Base-by-base conservation (phyloP, 2,113 vertebrate genomes). In the Elaphurus davidianus region DNA sequence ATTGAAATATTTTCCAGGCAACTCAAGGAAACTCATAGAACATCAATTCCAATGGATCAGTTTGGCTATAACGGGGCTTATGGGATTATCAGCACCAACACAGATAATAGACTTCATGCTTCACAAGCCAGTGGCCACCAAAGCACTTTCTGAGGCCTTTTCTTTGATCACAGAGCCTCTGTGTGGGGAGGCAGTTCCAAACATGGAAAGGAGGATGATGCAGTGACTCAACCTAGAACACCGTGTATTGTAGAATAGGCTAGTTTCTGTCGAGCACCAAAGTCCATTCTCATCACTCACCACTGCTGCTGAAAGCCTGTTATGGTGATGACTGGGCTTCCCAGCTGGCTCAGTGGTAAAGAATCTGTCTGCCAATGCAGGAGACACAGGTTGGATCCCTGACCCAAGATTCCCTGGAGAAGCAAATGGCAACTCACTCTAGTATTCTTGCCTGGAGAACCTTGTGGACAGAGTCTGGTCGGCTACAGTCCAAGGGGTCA, bases 61-160 rank as follows among this genome's bases (percentile, higher is more conserved):
- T 94, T 91, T 96, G 86, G 82, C 86, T 96, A 50, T 94, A 88
- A 96, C 59, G 89, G 97, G 96, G 96, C 97, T 98, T 97, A 92
- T 2, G 67, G 95, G 98, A 98, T 98, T 98, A 98, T 50, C 95
- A 98, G 94, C 93, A 96, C 96, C 98, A 87, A 62, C 94, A 94
- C 93, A 98, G 96, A 97, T 98, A 98, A 98, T 76, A 90, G 94
- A 8, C 4, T 96, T 98, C 97, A 94, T 64, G 92, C 92, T 98
- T 92, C 94, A 91, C 91, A 95, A 96, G 95, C 97, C 55, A 98
- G 98, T 91, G 96, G 93, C 84, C 82, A 95, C 79, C 93, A 76
- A 74, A 88, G 93, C 91, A 92, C 76, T 98, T 98, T 85, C 76
- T 28, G 54, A 74, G 71, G 47, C 40, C 15, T 43, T 83, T 33